A percentile compares a stretch with the other conserved stretches of the same genome.
Conservation (phyloP, 1,140 invertebrate species). For the Papilio glaucus region DNA sequence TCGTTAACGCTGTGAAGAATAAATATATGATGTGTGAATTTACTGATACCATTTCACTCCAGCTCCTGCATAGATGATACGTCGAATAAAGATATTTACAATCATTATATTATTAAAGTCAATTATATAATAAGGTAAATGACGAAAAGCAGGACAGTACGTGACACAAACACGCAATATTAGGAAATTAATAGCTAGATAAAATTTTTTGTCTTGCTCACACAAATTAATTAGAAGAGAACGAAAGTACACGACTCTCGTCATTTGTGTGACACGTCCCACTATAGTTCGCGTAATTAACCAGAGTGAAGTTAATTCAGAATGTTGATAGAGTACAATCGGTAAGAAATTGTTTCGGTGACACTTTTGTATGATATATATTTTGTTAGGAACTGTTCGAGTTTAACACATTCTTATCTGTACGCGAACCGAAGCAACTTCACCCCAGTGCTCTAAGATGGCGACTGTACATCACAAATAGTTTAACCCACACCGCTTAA, state of each 20-base stretch:
- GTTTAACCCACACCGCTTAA: slow-evolving; percentile 34
- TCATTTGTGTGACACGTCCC: background rate
- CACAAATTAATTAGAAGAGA: background rate
- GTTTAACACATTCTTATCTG: background rate
- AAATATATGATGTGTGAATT: background rate
- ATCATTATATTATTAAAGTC: background rate
- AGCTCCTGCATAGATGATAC: background rate
- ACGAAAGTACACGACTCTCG: background rate
- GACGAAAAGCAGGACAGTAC: background rate
- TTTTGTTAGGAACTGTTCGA: no score
- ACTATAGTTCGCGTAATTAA: no score
- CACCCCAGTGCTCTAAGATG: background rate
- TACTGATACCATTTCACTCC: background rate
- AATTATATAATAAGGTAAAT: background rate
- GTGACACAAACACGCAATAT: background rate
- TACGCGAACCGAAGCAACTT: background rate
- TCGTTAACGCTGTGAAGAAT: background rate
- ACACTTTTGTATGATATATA: background rate
- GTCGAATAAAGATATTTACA: background rate
- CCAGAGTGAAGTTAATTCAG: background rate
- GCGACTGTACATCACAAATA: background rate
- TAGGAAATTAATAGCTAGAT: background rate
- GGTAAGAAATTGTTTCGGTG: background rate
- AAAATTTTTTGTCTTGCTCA: background rate
- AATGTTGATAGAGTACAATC: background rate